Evolutionary conservation across 2,888 invertebrate species (phyloP), one percentile per base, ranked within the genome.

Genomic region (Aromia moschata): DNA sequence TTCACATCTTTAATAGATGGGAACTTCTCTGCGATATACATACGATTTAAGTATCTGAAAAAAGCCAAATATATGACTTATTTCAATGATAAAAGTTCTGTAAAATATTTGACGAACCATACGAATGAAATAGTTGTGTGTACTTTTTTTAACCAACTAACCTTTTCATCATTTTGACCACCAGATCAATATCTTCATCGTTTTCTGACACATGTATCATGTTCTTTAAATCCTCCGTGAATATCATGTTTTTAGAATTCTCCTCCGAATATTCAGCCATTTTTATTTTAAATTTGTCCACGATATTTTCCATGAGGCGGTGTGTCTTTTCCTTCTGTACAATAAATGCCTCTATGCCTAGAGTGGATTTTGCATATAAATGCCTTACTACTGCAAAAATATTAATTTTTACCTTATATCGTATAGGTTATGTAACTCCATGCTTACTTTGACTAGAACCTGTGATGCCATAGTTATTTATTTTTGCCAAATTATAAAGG

Each of bases 161-260:
- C 87, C 87, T 90, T 77, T 85, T 84, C 64, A 92, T 80, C 92
- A 93, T 93, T 69, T 85, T 83, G 5, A 83, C 70, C 1, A 90
- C 75, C 12, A 93, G 79, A 4, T 87, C 80, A 10, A 91, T 65
- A 75, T 93, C 92, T 1, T 82, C 76, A 25, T 81, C 83, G 18
- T 84, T 84, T 59, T 89, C 86, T 1, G 86, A 85, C 51, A 93
- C 77, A 73, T 93, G 89, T 2, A 91, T 76, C 86, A 93, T 90
- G 75, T 90, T 91, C 77, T 93, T 93, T 9, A 94, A 80, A 79
- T 94, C 94, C 81, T 93, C 93, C 3, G 93, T 92, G 73, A 93
- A 94, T 64, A 94, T 85, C 85, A 92, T 86, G 67, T 84, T 86
- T 61, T 84, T 84, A 0, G 82, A 77, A 0, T 84, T 79, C 11